A percentile compares a stretch with the other conserved stretches of the same genome.
Conservation (phyloP, 2,113 vertebrate genomes). For the Corydoras maculifer region DNA sequence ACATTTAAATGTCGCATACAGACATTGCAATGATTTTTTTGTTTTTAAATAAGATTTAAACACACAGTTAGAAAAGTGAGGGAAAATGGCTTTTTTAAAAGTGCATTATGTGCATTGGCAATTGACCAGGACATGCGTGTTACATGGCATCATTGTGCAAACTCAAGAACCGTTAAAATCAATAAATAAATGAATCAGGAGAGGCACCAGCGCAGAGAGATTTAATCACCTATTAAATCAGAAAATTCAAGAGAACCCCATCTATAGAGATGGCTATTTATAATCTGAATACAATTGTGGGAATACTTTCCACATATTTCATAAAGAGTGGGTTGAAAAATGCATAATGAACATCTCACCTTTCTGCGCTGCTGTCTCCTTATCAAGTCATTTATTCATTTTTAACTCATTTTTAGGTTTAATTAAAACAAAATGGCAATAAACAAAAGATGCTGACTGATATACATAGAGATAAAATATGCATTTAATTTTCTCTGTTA, state of each 20-base stretch:
- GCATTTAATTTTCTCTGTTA: constrained; percentile 45
- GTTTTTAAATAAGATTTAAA: constrained; percentile 32
- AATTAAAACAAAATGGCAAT: constrained; percentile 59
- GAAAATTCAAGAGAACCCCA: not conserved
- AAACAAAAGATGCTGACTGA: constrained; percentile 55
- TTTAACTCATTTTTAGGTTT: constrained; percentile 54
- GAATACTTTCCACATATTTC: not conserved
- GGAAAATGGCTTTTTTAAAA: constrained; percentile 93
- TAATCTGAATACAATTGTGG: not conserved
- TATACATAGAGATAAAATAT: constrained; percentile 29
- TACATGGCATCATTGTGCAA: constrained; percentile 70
- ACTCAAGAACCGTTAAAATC: constrained; percentile 64
- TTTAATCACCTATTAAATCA: constrained; percentile 16
- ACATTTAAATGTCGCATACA: constrained; percentile 48
- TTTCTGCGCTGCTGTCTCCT: constrained; percentile 61
- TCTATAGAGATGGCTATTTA: not conserved
- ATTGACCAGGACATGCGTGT: constrained; percentile 77
- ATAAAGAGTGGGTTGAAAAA: too few species aligned
- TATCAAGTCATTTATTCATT: constrained; percentile 63
- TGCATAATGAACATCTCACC: constrained; percentile 34
- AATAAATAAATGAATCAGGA: constrained; percentile 66
- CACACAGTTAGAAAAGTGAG: constrained; percentile 63
- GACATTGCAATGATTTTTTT: constrained; percentile 41
- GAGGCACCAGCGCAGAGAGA: constrained; percentile 64
- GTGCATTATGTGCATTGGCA: constrained; percentile 76